These are phyloP conservation scores for Hydrocynus forskahlii DNA, from an alignment of 2,797 vertebrate genomes.

Conservation along the genomic window DNA sequence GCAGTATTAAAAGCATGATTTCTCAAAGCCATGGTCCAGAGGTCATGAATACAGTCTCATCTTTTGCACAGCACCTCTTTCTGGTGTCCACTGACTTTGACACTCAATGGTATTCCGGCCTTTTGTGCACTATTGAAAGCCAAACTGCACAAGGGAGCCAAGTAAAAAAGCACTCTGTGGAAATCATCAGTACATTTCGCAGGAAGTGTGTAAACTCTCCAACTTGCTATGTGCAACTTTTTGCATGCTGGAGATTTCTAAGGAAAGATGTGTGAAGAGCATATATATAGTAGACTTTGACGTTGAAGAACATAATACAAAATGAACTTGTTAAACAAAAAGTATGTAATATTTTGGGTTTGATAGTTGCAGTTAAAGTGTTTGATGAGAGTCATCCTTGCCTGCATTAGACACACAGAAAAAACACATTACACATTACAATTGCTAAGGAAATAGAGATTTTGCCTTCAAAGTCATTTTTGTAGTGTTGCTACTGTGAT, in stretches of 20 bases:
- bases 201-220: constrained; percentile 8
- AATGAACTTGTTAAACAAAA: too few relatives aligned
- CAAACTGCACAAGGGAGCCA: neutral
- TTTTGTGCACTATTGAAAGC: constrained; percentile 29
- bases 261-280: too few relatives aligned
- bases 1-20: constrained; percentile 51
- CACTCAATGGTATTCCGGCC: constrained; percentile 13
- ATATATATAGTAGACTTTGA: too few relatives aligned
- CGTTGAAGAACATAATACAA: too few relatives aligned
- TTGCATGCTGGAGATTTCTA: neutral
- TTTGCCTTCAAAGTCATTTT: too few relatives aligned
- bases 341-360: too few relatives aligned
- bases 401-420: too few relatives aligned
- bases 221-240: neutral
- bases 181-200: constrained; percentile 12
- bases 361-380: too few relatives aligned
- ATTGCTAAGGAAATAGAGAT: too few relatives aligned
- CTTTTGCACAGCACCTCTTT: constrained; percentile 4
- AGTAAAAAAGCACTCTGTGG: neutral
- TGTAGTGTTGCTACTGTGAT: too few relatives aligned
- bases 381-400: too few relatives aligned
- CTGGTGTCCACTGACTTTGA: constrained; percentile 31
- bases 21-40: constrained; percentile 40
- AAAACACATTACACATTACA: too few relatives aligned
- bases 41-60: constrained; percentile 37